These are phyloP conservation scores for Anastrepha obliqua DNA, from an alignment of 1,140 invertebrate species.

Conservation along the genomic window DNA sequence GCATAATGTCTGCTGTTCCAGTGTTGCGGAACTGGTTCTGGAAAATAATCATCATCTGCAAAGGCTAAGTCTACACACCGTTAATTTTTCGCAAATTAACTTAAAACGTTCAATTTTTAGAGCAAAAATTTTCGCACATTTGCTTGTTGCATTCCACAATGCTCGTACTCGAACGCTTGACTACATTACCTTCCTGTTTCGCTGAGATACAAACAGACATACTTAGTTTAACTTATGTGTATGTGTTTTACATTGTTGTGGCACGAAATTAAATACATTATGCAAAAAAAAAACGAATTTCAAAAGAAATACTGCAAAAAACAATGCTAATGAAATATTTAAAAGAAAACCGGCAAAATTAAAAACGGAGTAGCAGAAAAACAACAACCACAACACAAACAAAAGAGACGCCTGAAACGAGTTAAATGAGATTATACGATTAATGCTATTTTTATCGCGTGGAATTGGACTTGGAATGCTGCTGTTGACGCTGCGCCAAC, in stretches of 20 bases:
- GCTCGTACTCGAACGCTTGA: background rate
- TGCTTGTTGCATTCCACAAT: background rate
- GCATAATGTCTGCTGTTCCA: constrained; percentile 17
- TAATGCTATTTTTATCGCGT: constrained; percentile 51
- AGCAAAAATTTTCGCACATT: background rate
- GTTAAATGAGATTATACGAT: constrained; percentile 45
- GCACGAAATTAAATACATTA: background rate
- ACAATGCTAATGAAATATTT: background rate
- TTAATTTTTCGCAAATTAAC: constrained; percentile 40
- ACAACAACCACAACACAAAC: background rate
- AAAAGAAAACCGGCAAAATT: background rate
- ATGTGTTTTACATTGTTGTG: background rate
- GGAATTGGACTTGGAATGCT: constrained; percentile 26
- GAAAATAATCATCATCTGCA: constrained; percentile 26
- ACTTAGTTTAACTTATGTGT: background rate
- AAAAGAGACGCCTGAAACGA: background rate
- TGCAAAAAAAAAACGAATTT: background rate
- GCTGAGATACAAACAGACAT: background rate
- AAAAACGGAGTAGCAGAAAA: background rate
- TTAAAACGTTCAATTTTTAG: constrained; percentile 30
- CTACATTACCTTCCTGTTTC: background rate
- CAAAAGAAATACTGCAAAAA: no score
- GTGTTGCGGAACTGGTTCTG: constrained; percentile 35
- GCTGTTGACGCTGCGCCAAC: background rate
- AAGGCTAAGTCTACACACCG: constrained; percentile 28